Percentiles rank a stretch among this genome's conserved stretches.
These are phyloP conservation scores for Lagenorhynchus albirostris DNA, from an alignment of 2,113 vertebrate genomes.

Conservation along the genomic window DNA sequence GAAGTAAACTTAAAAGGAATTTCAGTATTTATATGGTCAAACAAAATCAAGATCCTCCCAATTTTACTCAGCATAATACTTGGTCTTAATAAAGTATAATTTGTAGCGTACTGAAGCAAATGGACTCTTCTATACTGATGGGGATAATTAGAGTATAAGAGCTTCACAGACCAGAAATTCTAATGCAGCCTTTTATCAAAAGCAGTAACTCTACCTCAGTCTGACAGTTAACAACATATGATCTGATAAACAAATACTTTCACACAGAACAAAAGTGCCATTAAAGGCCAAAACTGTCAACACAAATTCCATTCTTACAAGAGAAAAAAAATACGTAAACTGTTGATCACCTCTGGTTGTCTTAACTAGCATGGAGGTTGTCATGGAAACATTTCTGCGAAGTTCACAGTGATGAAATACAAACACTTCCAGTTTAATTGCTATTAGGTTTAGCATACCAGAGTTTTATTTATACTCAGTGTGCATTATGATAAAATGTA, in stretches of 20 bases:
- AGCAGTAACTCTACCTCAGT: constrained; percentile 89
- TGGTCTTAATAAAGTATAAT: constrained; percentile 84
- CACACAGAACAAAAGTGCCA: constrained; percentile 93
- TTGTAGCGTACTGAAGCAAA: constrained; percentile 85
- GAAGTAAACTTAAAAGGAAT: constrained; percentile 51
- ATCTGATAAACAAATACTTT: constrained; percentile 99
- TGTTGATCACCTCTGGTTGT: constrained; percentile 98
- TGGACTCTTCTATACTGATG: constrained; percentile 88
- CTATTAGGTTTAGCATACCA: constrained; percentile 90
- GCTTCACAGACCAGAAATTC: constrained; percentile 88
- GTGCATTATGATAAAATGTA: constrained; percentile 84
- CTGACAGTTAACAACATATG: constrained; percentile 96
- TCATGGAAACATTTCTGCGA: constrained; percentile 97
- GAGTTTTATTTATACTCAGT: constrained; percentile 86
- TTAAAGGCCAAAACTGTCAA: constrained; percentile 99
- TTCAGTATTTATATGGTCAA: constrained; percentile 61
- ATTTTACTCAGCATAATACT: constrained; percentile 85
- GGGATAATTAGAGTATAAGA: constrained; percentile 91
- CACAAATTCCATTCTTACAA: constrained; percentile 95
- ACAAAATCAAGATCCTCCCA: constrained; percentile 72
- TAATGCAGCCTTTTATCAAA: constrained; percentile 94
- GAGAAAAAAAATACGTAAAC: constrained; percentile 84
- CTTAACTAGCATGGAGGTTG: constrained; percentile 98
- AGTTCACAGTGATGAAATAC: constrained; percentile 94
- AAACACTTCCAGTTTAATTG: constrained; percentile 94